Percentiles rank a stretch among this genome's conserved stretches.
phyloP scores from a whole-genome alignment of 2,113 vertebrate genomes.

The Spheniscus mendiculus region DNA sequence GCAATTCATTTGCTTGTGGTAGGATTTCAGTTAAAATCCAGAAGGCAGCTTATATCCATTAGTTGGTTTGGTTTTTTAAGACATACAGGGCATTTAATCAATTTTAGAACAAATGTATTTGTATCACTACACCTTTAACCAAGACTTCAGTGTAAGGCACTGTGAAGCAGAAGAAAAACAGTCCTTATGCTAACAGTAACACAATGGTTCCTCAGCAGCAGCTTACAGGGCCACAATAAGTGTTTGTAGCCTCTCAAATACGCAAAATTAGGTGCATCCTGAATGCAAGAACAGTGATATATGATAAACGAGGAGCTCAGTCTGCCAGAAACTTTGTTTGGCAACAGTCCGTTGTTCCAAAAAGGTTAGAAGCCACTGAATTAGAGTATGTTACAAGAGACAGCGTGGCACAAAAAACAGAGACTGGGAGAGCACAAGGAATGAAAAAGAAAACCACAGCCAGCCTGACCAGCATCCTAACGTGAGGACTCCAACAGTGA shows the following conservation, averaged over 20 bases:
- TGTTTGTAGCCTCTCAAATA: background rate
- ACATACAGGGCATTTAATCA: background rate
- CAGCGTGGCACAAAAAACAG: background rate
- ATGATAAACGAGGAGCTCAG: background rate
- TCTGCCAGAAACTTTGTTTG: background rate
- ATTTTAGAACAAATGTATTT: background rate
- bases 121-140: background rate
- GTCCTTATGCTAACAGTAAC: background rate
- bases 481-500: background rate
- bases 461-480: background rate
- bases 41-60: background rate
- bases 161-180: background rate
- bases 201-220: background rate
- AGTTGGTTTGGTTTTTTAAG: background rate
- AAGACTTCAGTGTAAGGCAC: background rate
- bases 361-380: background rate
- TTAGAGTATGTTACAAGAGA: background rate
- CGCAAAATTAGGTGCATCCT: background rate
- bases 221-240: background rate
- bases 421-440: background rate
- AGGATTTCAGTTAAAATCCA: background rate
- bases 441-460: background rate
- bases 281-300: background rate
- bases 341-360: background rate
- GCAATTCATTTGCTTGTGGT: background rate